These are phyloP conservation scores for Characodon lateralis DNA, from an alignment of 2,797 vertebrate genomes.

Conservation along the genomic window DNA sequence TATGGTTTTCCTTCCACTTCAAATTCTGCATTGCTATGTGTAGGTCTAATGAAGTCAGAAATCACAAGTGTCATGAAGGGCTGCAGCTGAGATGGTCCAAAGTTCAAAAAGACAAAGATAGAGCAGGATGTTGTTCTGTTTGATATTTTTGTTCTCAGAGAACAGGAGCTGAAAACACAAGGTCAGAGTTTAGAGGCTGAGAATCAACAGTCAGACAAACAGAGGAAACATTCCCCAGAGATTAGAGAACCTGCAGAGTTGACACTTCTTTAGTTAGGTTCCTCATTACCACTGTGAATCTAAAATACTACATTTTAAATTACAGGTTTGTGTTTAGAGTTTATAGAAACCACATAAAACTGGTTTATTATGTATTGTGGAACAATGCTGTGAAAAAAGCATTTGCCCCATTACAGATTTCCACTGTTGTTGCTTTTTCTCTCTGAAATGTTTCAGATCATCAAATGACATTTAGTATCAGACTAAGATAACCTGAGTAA, in stretches of 20 bases:
- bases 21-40: neutral
- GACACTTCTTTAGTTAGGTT: neutral
- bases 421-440: no score
- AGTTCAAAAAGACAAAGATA: conserved; percentile 8
- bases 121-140: neutral
- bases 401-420: no score
- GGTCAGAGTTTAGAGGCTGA: neutral
- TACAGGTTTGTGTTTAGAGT: neutral
- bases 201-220: neutral
- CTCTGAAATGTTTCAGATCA: no score
- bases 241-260: neutral
- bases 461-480: no score
- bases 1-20: neutral
- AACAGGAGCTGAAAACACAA: neutral
- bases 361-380: no score
- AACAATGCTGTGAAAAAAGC: no score
- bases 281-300: neutral
- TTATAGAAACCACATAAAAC: no score
- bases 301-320: neutral
- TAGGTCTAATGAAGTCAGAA: neutral
- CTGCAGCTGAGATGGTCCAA: neutral
- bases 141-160: neutral
- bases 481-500: no score
- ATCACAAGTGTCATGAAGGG: neutral
- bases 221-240: neutral